These are phyloP conservation scores for Eristalinus sepulchralis DNA, from an alignment of 2,888 invertebrate genomes.

Conservation along the genomic window DNA sequence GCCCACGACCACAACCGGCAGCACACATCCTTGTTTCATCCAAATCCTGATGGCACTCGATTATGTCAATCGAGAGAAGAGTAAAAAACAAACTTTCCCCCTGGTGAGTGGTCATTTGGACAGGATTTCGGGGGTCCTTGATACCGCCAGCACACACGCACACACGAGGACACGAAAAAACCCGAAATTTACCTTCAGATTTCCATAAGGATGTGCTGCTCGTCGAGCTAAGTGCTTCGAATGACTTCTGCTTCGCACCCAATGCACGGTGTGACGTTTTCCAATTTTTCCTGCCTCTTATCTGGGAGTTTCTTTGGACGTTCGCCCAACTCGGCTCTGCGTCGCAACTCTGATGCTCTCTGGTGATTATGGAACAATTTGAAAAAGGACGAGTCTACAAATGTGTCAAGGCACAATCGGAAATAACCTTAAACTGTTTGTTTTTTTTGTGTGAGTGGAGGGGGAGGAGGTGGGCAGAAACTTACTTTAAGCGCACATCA, in stretches of 20 bases:
- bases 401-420: conserved; percentile 41
- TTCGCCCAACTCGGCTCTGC: background rate
- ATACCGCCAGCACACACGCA: background rate
- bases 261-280: conserved; percentile 47
- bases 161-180: conserved; percentile 2
- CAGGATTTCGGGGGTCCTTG: conserved; percentile 31
- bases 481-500: conserved; percentile 60
- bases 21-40: conserved; percentile 52
- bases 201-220: conserved; percentile 67
- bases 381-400: conserved; percentile 62
- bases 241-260: conserved; percentile 28
- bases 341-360: background rate
- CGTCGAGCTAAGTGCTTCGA: conserved; percentile 51
- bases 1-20: conserved; percentile 27
- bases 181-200: conserved; percentile 64
- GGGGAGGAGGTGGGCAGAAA: conserved; percentile 22
- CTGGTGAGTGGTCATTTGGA: conserved; percentile 64
- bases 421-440: conserved; percentile 43
- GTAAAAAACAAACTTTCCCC: conserved; percentile 67
- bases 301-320: conserved; percentile 10
- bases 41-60: conserved; percentile 67
- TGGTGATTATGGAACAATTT: conserved; percentile 67
- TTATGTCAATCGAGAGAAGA: conserved; percentile 71
- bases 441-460: background rate
- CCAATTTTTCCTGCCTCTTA: conserved; percentile 56